Evolutionary conservation across 2,113 vertebrate species (phyloP), one percentile per base, ranked within the genome.

Genomic region (Thunnus maccoyii): DNA sequence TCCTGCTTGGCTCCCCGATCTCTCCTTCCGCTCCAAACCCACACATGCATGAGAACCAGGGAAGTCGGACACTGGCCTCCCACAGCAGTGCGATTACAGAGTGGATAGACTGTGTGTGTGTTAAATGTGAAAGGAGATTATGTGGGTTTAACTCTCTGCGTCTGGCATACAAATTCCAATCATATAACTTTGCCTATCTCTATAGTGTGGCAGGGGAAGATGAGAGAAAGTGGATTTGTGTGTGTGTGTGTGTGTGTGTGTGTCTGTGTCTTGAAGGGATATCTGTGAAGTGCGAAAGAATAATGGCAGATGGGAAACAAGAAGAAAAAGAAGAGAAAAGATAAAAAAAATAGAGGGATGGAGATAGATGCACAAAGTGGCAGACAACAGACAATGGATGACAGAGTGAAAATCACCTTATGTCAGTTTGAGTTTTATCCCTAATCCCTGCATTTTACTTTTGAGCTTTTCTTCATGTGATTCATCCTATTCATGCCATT

Each of bases 71-170:
- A 92, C 88, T 90, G 92, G 32, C 95, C 82, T 95, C 96, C 95
- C 93, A 95, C 93, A 94, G 93, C 93, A 94, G 93, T 91, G 85
- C 50, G 82, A 94, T 96, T 94, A 94, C 94, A 89, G 93, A 91
- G 93, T 92, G 93, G 94, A 90, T 92, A 85, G 94, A 94, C 91
- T 94, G 91, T 82, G 77, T 95, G 94, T 88, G 83, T 93, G 95
- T 95, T 96, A 96, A 91, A 90, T 94, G 95, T 94, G 95, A 96
- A 95, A 96, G 95, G 91, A 97, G 97, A 97, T 98, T 97, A 97
- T 95, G 90, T 92, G 95, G 96, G 94, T 96, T 97, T 97, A 97
- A 96, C 93, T 94, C 94, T 92, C 89, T 88, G 93, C 86, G 92
- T 96, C 95, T 97, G 96, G 95, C 96, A 96, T 92, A 94, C 94